Evolutionary conservation across 2,888 invertebrate genomes (phyloP), one percentile per base, ranked within the genome.

Genomic region (Rhamnusium bicolor): DNA sequence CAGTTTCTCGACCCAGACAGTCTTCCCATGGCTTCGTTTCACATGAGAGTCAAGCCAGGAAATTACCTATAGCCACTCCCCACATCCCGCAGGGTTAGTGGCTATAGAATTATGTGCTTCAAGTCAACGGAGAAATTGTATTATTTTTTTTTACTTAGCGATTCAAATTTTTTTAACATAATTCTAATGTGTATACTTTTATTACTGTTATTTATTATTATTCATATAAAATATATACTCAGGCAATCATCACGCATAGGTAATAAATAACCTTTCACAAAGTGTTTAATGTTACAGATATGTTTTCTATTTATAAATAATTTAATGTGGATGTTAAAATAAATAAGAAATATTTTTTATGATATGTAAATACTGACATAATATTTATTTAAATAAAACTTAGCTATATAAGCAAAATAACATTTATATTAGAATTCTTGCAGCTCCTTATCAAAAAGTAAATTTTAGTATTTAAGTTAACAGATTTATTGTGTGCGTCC

Each of bases 381-480:
- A 77, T 78, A 77, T 80, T 80, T 77, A 74, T 77, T 75, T 75
- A 75, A 71, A 71, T 68, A 76, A 71, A 77, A 72, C 77, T 73
- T 77, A 68, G 53, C 58, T 54, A 69, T 72, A 72, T 69, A 80
- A 77, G 76, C 76, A 72, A 72, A 80, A 80, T 80, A 80, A 80
- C 78, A 80, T 80, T 79, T 79, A 74, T 75, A 74, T 73, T 73
- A 77, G 74, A 77, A 77, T 74, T 74, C 77, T 75, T 76, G 72
- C 63, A 71, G 63, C 46, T 46, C 69, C 72, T 75, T 77, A 77
- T 77, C 76, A 72, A 65, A 73, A 74, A 74, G 72, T 75, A 77
- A 76, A 79, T 69, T 62, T 69, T 67, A 32, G n/a, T 46, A 46
- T 67, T 67, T 46, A 61, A 61, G 61, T 61, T 46, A 46, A 46